These are phyloP conservation scores for Caerostris extrusa DNA, from an alignment of 1,140 invertebrate species.

Conservation along the genomic window DNA sequence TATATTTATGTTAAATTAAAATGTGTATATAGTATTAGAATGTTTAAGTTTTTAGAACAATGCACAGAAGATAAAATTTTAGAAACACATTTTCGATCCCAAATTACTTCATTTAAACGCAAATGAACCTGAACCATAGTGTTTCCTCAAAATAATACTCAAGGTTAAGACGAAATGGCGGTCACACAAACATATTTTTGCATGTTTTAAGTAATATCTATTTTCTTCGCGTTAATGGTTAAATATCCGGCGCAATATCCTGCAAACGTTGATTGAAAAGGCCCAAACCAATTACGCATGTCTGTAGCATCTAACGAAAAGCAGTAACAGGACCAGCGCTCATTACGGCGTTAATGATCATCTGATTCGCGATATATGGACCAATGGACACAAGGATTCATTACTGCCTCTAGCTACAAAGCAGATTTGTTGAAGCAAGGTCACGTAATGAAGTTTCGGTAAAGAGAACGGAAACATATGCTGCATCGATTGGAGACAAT, in stretches of 20 bases:
- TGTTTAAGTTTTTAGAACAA: no score
- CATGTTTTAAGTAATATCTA: neutral
- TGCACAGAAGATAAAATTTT: no score
- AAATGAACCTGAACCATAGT: no score
- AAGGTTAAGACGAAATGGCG: no score
- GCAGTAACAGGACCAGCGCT: slow-evolving; percentile 19
- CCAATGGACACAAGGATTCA: slow-evolving; percentile 45
- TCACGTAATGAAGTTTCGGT: slow-evolving; percentile 38
- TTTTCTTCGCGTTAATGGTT: slow-evolving; percentile 13
- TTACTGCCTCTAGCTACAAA: slow-evolving; percentile 39
- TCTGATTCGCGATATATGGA: slow-evolving; percentile 35
- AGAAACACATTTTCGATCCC: no score
- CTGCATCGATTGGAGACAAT: slow-evolving; percentile 8
- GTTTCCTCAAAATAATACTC: no score
- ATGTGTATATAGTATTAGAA: no score
- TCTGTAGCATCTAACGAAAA: slow-evolving; percentile 16
- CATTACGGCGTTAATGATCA: slow-evolving; percentile 47
- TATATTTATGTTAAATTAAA: no score
- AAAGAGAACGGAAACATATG: slow-evolving; percentile 10
- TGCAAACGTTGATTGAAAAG: slow-evolving; percentile 25
- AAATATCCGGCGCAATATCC: slow-evolving; percentile 41
- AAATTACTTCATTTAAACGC: no score
- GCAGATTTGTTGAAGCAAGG: slow-evolving; percentile 30
- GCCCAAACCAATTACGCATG: slow-evolving; percentile 47
- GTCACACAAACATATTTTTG: neutral